Evolutionary conservation across 2,797 vertebrate species (phyloP), one percentile per base, ranked within the genome.

Genomic region (Toxotes lorentzi): DNA sequence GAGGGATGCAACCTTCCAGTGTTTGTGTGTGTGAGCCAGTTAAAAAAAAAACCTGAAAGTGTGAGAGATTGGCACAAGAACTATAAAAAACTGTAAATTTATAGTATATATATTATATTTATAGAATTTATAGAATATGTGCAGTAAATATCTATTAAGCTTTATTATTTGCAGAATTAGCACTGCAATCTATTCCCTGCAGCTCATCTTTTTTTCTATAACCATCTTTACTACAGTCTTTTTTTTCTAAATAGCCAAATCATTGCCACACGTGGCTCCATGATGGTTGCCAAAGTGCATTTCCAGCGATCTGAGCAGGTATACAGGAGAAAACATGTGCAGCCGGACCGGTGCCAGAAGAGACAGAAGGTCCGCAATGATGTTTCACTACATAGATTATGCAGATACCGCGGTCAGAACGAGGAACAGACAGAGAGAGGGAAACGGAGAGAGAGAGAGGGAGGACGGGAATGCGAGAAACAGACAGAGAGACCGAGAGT

Each of bases 381-480:
- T 93, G 92, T 95, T 94, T 91, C 92, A 95, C 92, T 91, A 93
- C 93, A 92, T 89, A 93, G 93, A 93, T 93, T 94, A 93, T 94
- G 92, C 92, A 93, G 92, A 92, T 91, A 87, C 86, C 81, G 70
- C 71, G 86, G 91, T 90, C 88, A 90, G 91, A 93, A 92, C 68
- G 71, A 86, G 86, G 91, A 92, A 92, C 91, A 91, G 87, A 88
- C 80, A 87, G 86, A 82, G 79, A 67, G 87, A 69, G 81, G 72
- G 62, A 60, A 66, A 63, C 21, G 13, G 60, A 53, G 79, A 65
- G 59, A 45, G 57, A n/a, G n/a, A 61, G 74, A 68, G 78, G 70
- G 43, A 76, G 76, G 54, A 34, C 4, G 8, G 67, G 70, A 76
- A 74, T 30, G 61, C 2, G 34, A 71, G 76, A 67, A 74, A 72